Conservation (phyloP, 1,140 invertebrate genomes). For the Drosophila guanche region DNA sequence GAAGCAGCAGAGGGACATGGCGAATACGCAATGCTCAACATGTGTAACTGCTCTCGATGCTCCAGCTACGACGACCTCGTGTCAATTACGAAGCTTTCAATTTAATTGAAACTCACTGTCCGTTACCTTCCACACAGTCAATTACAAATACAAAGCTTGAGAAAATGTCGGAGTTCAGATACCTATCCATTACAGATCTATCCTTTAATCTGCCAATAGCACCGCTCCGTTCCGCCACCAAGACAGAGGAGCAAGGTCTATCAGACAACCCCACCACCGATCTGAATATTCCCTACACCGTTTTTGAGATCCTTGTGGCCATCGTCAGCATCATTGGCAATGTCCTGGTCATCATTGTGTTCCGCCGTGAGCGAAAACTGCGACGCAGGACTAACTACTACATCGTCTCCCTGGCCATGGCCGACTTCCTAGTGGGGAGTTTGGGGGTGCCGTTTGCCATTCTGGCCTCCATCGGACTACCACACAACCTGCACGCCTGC, state of each 20-base stretch:
- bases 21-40: slow-evolving; percentile 71
- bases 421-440: slow-evolving; percentile 92
- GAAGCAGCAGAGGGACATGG: slow-evolving; percentile 52
- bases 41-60: slow-evolving; percentile 49
- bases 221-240: slow-evolving; percentile 45
- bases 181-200: slow-evolving; percentile 69
- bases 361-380: slow-evolving; percentile 89
- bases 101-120: slow-evolving; percentile 59
- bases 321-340: slow-evolving; percentile 92
- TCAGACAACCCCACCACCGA: slow-evolving; percentile 58
- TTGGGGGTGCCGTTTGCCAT: slow-evolving; percentile 94
- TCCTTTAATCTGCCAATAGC: slow-evolving; percentile 66
- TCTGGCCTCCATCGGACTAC: slow-evolving; percentile 88
- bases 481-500: slow-evolving; percentile 91
- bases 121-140: neutral
- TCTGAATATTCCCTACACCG: slow-evolving; percentile 78
- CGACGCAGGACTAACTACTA: slow-evolving; percentile 95
- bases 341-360: slow-evolving; percentile 92
- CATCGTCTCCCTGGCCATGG: slow-evolving; percentile 93
- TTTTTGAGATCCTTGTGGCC: slow-evolving; percentile 92
- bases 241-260: slow-evolving; percentile 16
- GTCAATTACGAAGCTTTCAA: slow-evolving; percentile 63
- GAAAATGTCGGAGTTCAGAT: slow-evolving; percentile 78
- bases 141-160: neutral
- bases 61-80: slow-evolving; percentile 47